Conservation (phyloP, 2,113 vertebrate species). For the Brachionichthys hirsutus region DNA sequence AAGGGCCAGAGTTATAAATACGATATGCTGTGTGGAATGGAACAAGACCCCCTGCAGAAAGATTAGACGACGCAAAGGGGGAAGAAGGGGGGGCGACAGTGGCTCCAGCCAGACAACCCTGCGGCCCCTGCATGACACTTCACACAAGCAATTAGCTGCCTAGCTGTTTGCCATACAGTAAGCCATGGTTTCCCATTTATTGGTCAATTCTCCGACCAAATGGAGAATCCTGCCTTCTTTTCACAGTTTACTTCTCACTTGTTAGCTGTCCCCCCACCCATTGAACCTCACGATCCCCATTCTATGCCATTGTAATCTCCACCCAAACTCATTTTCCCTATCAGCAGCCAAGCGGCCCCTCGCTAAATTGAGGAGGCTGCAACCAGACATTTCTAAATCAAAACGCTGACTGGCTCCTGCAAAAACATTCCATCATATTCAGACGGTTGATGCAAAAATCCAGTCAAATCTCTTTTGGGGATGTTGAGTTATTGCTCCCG, state of each 20-base stretch:
- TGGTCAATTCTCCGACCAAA: no score
- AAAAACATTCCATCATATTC: constrained; percentile 61
- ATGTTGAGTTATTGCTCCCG: constrained; percentile 58
- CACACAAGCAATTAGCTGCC: constrained; percentile 42
- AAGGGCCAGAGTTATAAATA: constrained; percentile 76
- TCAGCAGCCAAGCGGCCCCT: constrained; percentile 4
- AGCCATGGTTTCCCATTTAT: neutral
- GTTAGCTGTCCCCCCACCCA: neutral
- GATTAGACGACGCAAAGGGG: constrained; percentile 46
- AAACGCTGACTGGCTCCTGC: constrained; percentile 40
- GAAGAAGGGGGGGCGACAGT: constrained; percentile 16
- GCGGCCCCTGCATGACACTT: constrained; percentile 51
- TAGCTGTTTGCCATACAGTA: constrained; percentile 20
- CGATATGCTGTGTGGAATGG: constrained; percentile 76
- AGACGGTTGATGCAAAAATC: constrained; percentile 31
- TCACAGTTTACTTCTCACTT: constrained; percentile 6
- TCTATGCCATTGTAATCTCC: neutral
- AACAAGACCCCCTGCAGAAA: constrained; percentile 71
- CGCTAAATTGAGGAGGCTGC: constrained; percentile 25
- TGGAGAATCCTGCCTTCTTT: neutral
- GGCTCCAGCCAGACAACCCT: constrained; percentile 30
- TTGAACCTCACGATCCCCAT: neutral
- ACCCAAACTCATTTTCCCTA: constrained; percentile 1
- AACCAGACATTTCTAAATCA: constrained; percentile 27
- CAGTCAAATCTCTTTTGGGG: constrained; percentile 60